A percentile compares a stretch with the other conserved stretches of the same genome.
These are phyloP conservation scores for Herpailurus yagouaroundi DNA, from an alignment of 2,113 vertebrate species.

Conservation along the genomic window DNA sequence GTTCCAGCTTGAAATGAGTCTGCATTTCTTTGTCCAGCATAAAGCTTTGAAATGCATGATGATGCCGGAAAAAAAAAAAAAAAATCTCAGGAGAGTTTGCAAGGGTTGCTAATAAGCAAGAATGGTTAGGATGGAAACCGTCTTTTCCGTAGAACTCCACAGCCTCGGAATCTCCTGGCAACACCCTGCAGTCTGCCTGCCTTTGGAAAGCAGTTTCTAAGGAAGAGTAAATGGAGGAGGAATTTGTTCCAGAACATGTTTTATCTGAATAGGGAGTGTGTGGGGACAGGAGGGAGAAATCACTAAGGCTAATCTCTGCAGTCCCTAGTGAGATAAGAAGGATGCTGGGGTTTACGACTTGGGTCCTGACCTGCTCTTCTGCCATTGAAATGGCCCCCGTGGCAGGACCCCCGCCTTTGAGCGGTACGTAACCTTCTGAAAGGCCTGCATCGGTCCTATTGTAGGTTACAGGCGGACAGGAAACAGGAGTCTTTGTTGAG, in stretches of 20 bases:
- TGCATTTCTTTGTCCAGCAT: not conserved
- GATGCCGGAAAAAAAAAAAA: not conserved
- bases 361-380: not conserved
- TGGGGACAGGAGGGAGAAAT: not conserved
- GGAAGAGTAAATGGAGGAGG: not conserved
- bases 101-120: not conserved
- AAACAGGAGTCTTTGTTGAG: not conserved
- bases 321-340: not conserved
- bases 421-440: not conserved
- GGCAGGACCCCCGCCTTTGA: fast-evolving
- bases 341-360: no score
- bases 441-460: not conserved
- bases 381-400: not conserved
- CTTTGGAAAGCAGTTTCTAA: not conserved
- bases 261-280: not conserved
- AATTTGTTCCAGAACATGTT: not conserved
- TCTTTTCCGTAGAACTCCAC: not conserved
- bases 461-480: not conserved
- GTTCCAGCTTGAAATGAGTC: not conserved
- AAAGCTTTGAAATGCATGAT: not conserved
- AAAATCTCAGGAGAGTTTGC: not conserved
- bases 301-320: no score
- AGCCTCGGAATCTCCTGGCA: not conserved
- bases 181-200: not conserved
- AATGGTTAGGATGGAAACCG: not conserved